These are phyloP conservation scores for Blennius ocellaris DNA, from an alignment of 2,113 vertebrate genomes.

Conservation along the genomic window DNA sequence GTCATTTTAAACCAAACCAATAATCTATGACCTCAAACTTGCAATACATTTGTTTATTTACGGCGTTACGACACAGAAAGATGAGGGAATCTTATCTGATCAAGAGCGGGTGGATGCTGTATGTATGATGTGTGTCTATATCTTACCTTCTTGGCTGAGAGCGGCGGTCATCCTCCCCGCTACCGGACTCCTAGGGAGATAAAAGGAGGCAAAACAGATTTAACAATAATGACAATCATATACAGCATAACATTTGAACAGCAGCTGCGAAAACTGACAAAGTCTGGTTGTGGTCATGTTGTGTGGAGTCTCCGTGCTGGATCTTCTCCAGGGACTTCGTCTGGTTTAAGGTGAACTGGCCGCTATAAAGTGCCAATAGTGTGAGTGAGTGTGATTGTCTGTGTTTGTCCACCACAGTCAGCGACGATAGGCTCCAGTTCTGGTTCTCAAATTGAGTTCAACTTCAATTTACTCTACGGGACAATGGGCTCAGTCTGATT, in stretches of 20 bases:
- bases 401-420: too few species aligned
- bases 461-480: slow-evolving; percentile 60
- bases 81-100: neutral
- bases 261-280: too few species aligned
- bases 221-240: neutral
- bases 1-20: slow-evolving; percentile 1
- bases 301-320: too few species aligned
- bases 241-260: too few species aligned
- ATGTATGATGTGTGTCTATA: neutral
- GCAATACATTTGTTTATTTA: neutral
- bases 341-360: too few species aligned
- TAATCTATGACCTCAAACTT: neutral
- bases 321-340: too few species aligned
- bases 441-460: slow-evolving; percentile 15
- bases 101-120: neutral
- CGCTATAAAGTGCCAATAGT: too few species aligned
- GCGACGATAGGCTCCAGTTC: too few species aligned
- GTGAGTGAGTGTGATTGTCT: too few species aligned
- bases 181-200: slow-evolving; percentile 91
- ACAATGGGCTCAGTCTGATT: slow-evolving; percentile 75
- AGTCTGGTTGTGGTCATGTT: too few species aligned
- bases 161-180: slow-evolving; percentile 95
- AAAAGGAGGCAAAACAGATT: slow-evolving; percentile 9
- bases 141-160: slow-evolving; percentile 95
- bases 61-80: neutral